Evolutionary conservation across 2,797 vertebrate species (phyloP), one percentile per base, ranked within the genome.

Genomic region (Vultur gryphus): DNA sequence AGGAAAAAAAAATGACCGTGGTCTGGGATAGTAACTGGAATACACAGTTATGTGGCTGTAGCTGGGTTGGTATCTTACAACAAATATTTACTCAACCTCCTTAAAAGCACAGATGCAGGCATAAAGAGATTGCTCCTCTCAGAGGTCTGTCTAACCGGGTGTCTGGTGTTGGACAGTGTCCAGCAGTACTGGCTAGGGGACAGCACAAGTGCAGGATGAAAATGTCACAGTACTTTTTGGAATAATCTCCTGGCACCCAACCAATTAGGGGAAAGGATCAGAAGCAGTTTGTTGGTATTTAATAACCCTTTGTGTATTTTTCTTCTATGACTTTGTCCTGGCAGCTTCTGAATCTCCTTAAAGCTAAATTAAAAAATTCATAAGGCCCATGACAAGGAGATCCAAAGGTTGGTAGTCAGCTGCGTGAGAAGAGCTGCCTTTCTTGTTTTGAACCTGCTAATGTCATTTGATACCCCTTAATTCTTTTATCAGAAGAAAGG

Each of bases 371-470:
- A 73, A 84, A 89, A 79, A 33, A 51, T 10, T 44, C 6, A 0
- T 44, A 35, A 77, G 33, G 51, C 35, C 10, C 11, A 1, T 35
- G 41, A 51, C 39, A 87, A 94, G 62, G 43, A 84, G 71, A 67
- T 57, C 25, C 35, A 16, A 82, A 84, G 46, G 64, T 76, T 55
- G 79, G 43, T 46, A 73, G 37, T 43, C n/a, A 79, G 33, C 28
- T 69, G 21, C 9, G 2, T 48, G 54, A 61, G 51, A 43, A 93
- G 59, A 87, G 28, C 24, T 90, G 55, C 62, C 31, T 82, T 93
- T 86, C 44, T 49, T 84, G 10, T 84, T 93, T 87, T 94, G 51
- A 87, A 55, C 46, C 15, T 75, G 18, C 58, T 95, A 17, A 70
- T 75, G 37, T 76, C 10, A 49, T 87, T 70, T 83, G 57, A 54